These are phyloP conservation scores for Margaritifera margaritifera DNA, from an alignment of 2,888 invertebrate genomes.

Conservation along the genomic window DNA sequence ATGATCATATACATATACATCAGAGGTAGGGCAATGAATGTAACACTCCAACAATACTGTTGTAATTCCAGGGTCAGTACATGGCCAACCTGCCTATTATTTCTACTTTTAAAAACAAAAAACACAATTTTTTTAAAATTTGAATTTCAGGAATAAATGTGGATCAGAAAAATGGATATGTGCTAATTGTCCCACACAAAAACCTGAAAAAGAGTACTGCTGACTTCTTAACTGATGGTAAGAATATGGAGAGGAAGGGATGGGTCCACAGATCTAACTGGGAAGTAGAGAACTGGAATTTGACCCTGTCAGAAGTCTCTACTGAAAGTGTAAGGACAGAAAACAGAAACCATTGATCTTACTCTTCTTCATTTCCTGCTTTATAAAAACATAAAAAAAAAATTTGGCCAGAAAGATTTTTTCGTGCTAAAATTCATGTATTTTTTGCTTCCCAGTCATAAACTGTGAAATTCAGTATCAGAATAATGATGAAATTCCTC, in stretches of 20 bases:
- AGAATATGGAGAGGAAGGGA: slow-evolving; percentile 13
- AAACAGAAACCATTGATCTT: no score
- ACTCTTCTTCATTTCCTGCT: no score
- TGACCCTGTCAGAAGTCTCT: slow-evolving; percentile 42
- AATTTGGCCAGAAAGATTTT: no score
- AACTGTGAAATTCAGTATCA: no score
- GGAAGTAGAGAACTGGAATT: slow-evolving; percentile 39
- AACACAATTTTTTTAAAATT: neutral
- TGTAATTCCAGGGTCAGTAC: slow-evolving; percentile 11
- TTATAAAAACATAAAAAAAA: no score
- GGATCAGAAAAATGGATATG: slow-evolving; percentile 26
- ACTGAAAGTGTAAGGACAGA: slow-evolving; percentile 42
- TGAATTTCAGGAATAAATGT: neutral
- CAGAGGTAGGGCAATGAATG: no score
- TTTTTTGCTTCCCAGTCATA: no score
- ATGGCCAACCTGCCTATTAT: neutral
- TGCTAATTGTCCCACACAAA: slow-evolving; percentile 46
- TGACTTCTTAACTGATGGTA: slow-evolving; percentile 25
- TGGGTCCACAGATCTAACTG: slow-evolving; percentile 27
- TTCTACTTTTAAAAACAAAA: neutral
- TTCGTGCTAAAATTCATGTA: no score
- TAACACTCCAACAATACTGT: neutral
- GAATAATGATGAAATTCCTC: no score
- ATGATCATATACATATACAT: no score
- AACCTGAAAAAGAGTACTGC: slow-evolving; percentile 38